Percentiles rank a stretch among this genome's conserved stretches.
Evolutionary conservation across 1,140 invertebrate genomes (phyloP).

Genomic region (Caenorhabditis brenneri): DNA sequence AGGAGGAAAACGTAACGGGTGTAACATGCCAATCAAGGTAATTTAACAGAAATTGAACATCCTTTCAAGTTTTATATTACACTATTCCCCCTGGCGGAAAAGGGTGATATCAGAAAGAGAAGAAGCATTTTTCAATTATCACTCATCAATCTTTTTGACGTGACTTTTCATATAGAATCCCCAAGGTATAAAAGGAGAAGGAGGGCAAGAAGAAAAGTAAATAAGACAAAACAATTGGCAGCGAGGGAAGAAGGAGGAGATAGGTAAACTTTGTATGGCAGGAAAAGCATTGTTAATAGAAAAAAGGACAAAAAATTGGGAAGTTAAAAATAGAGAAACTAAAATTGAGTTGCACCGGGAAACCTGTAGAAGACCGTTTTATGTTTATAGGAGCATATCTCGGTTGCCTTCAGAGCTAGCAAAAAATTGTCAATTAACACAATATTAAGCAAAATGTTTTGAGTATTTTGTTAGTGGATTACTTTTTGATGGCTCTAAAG

Average conservation of each 20-base stretch:
- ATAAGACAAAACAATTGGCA: not conserved
- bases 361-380: no score
- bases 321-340: no score
- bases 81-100: not conserved
- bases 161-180: not conserved
- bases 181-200: not conserved
- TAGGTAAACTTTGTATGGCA: not conserved
- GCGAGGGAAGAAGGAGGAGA: not conserved
- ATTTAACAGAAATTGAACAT: conserved; percentile 4
- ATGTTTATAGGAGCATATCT: no score
- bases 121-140: not conserved
- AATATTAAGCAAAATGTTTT: no score
- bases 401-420: no score
- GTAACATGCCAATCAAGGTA: conserved; percentile 15
- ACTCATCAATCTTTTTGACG: not conserved
- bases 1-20: not conserved
- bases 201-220: not conserved
- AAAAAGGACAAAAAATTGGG: no score
- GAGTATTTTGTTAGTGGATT: no score
- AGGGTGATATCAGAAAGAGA: not conserved
- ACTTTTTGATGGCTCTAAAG: no score
- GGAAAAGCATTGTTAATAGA: not conserved
- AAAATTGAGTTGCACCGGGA: no score
- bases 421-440: no score
- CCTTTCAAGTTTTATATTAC: not conserved